phyloP scores from a whole-genome alignment of 1,140 invertebrate species.

The Asbolus verrucosus region DNA sequence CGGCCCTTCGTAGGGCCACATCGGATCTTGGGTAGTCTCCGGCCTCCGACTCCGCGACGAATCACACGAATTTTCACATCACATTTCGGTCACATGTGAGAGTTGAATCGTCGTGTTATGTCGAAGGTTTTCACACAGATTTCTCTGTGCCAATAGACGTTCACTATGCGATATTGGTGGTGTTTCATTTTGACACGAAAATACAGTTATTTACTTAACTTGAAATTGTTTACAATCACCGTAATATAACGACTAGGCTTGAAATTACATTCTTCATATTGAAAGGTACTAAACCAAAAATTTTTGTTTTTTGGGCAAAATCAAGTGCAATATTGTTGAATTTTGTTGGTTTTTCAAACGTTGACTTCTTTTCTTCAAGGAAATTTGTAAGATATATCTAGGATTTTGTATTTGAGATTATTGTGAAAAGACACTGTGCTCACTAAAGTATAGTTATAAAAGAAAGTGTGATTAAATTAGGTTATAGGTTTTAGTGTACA shows the following conservation, averaged over 20 bases:
- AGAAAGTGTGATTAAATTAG: constrained; percentile 62
- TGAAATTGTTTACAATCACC: too few relatives aligned
- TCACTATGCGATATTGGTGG: constrained; percentile 46
- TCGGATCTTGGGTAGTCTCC: constrained; percentile 64
- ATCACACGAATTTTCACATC: constrained; percentile 36
- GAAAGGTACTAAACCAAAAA: too few relatives aligned
- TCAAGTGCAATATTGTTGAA: constrained; percentile 52
- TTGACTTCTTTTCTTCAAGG: constrained; percentile 3
- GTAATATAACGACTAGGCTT: too few relatives aligned
- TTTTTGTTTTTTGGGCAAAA: constrained; percentile 18
- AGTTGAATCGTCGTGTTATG: constrained; percentile 47
- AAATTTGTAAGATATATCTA: constrained; percentile 37
- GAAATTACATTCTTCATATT: too few relatives aligned
- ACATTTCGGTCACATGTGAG: too few relatives aligned
- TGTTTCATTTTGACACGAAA: constrained; percentile 27
- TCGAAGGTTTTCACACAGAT: constrained; percentile 49
- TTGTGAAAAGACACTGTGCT: constrained; percentile 59
- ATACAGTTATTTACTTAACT: background rate
- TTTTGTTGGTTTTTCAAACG: constrained; percentile 34
- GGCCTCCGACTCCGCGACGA: constrained; percentile 58
- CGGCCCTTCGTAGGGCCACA: constrained; percentile 62
- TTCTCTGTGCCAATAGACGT: constrained; percentile 56
- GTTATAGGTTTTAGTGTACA: constrained; percentile 57
- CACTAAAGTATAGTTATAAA: constrained; percentile 54
- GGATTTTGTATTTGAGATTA: constrained; percentile 33